Percentiles rank a stretch among this genome's conserved stretches.
These are phyloP conservation scores for Trialeurodes vaporariorum DNA, from an alignment of 1,140 invertebrate genomes.

Conservation along the genomic window DNA sequence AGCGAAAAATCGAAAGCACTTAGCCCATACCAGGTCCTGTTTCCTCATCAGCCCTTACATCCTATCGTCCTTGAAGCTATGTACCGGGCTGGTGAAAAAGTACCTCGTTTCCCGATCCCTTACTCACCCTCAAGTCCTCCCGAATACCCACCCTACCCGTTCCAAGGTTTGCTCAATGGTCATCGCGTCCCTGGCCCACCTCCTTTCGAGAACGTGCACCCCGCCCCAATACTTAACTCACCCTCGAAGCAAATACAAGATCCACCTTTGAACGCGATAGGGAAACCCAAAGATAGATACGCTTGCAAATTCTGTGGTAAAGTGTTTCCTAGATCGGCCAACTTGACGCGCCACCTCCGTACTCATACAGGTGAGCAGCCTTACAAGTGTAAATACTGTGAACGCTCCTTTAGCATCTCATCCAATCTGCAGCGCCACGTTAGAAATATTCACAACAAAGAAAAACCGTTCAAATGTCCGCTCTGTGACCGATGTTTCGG, in stretches of 20 bases:
- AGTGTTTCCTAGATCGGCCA: constrained; percentile 95
- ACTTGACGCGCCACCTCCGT: constrained; percentile 88
- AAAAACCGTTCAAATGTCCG: constrained; percentile 78
- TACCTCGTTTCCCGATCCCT: constrained; percentile 36
- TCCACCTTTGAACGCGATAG: constrained; percentile 16
- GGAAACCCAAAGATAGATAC: constrained; percentile 77
- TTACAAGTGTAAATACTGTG: constrained; percentile 97
- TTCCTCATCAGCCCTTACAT: constrained; percentile 46
- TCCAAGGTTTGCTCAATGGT: constrained; percentile 31
- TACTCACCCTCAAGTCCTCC: constrained; percentile 37
- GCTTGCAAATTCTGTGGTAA: constrained; percentile 98
- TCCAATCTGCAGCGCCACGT: constrained; percentile 98
- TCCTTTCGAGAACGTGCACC: constrained; percentile 35
- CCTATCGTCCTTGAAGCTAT: constrained; percentile 56
- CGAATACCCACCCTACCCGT: constrained; percentile 34
- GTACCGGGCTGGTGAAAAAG: constrained; percentile 45
- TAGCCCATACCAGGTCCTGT: constrained; percentile 38
- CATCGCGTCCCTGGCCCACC: constrained; percentile 33
- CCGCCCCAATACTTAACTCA: constrained; percentile 22
- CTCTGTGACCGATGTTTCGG: constrained; percentile 87
- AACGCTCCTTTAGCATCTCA: constrained; percentile 95
- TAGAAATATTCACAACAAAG: constrained; percentile 98
- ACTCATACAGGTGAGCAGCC: constrained; percentile 98
- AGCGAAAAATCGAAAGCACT: constrained; percentile 24
- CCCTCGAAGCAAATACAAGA: constrained; percentile 16